Evolutionary conservation across 2,888 invertebrate species (phyloP), one percentile per base, ranked within the genome.

Genomic region (Trissoscelio sp.): DNA sequence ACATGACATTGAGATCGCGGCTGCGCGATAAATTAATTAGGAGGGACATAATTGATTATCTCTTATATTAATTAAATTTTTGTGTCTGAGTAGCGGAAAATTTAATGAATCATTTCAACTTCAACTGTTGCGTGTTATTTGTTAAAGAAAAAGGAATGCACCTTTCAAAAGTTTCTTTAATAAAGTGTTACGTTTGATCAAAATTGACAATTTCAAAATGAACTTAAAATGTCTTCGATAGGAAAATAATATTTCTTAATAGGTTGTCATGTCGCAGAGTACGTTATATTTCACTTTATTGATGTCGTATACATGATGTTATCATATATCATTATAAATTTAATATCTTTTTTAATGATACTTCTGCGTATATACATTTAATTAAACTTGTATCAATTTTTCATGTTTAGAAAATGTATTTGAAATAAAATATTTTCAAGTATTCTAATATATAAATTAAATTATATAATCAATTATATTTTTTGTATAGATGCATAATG

Each of bases 41-140:
- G 70, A 51, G 14, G 42, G 31, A 78, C 34, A 42, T 78, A 72
- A 78, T 72, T 64, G 64, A 78, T 78, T 57, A 64, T 53, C 78
- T 66, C 16, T 57, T 51, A 48, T 48, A 46, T 57, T 46, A 62
- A 77, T 69, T 69, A 69, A 42, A 53, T 62, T 60, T 67, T 42
- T 24, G 48, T 12, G 0, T 31, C n/a, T 12, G 37, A 34, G 37
- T 55, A 20, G 9, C 4, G 12, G 3, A 14, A 14, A 24, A 20
- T 31, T 16, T 55, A 11, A 37, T 18, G 11, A 14, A 48, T 20
- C 16, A 34, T 12, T 20, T 53, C n/a, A 7, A 18, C 9, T 20
- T 0, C 3, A 2, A 20, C 18, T 44, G 14, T 18, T 18, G 7
- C 4, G 18, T 7, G 12, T 14, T 3, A 14, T 42, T 42, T 42